Conservation (phyloP, 2,888 invertebrate genomes). For the Encarsia formosa region DNA sequence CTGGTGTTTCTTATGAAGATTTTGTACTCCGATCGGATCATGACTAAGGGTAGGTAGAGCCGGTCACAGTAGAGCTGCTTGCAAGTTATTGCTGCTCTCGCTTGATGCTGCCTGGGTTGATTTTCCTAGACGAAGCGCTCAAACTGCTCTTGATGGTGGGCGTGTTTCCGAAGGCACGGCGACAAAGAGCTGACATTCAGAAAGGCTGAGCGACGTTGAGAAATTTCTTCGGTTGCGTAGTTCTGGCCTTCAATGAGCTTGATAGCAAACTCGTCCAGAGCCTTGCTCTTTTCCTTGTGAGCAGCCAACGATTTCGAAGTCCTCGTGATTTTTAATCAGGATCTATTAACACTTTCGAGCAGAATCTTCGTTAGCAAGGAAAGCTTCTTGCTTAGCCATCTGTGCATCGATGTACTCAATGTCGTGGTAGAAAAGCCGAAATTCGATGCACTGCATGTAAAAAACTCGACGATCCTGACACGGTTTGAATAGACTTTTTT, state of each 20-base stretch:
- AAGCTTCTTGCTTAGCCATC: slow-evolving; percentile 99
- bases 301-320: slow-evolving; percentile 98
- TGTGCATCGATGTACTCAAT: slow-evolving; percentile 99
- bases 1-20: slow-evolving; percentile 98
- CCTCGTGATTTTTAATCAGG: slow-evolving; percentile 97
- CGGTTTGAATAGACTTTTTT: slow-evolving; percentile 75
- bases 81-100: slow-evolving; percentile 79
- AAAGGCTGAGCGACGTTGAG: slow-evolving; percentile 74
- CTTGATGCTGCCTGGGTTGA: slow-evolving; percentile 92
- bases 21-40: slow-evolving; percentile 98
- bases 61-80: slow-evolving; percentile 83
- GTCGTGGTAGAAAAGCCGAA: slow-evolving; percentile 96
- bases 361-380: slow-evolving; percentile 94
- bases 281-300: slow-evolving; percentile 99
- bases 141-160: slow-evolving; percentile 94
- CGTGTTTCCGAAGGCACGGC: slow-evolving; percentile 85
- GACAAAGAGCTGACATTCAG: slow-evolving; percentile 81
- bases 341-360: slow-evolving; percentile 98
- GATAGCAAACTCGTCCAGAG: slow-evolving; percentile 95
- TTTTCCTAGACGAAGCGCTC: slow-evolving; percentile 92
- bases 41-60: slow-evolving; percentile 91
- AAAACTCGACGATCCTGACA: slow-evolving; percentile 97
- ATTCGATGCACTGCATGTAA: slow-evolving; percentile 99
- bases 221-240: slow-evolving; percentile 97
- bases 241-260: slow-evolving; percentile 97